These are phyloP conservation scores for Dynastes hyllus DNA, from an alignment of 2,888 invertebrate species.

Conservation along the genomic window DNA sequence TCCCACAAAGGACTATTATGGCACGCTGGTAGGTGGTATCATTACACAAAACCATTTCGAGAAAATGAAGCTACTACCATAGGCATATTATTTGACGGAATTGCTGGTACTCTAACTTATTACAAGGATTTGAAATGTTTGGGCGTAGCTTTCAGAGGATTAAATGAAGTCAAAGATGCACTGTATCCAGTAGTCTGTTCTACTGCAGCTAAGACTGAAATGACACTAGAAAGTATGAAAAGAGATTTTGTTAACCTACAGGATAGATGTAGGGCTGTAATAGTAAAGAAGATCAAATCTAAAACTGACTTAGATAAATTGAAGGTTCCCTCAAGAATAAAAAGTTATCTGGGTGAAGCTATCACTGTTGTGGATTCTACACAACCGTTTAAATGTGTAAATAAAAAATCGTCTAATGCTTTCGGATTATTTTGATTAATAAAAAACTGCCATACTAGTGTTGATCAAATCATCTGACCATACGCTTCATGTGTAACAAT, in stretches of 20 bases:
- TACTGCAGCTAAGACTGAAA: constrained; percentile 84
- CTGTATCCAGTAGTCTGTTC: constrained; percentile 82
- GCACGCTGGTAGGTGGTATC: constrained; percentile 78
- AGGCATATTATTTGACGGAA: constrained; percentile 80
- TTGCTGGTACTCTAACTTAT: constrained; percentile 80
- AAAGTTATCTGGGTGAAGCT: constrained; percentile 75
- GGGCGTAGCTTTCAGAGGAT: constrained; percentile 81
- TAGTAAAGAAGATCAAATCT: constrained; percentile 74
- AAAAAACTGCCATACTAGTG: constrained; percentile 44
- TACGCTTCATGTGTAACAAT: neutral
- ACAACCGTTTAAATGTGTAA: constrained; percentile 66
- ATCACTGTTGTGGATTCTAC: constrained; percentile 67
- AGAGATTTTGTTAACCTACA: constrained; percentile 80
- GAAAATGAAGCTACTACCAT: constrained; percentile 81
- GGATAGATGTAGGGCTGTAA: constrained; percentile 79
- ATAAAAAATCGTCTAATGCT: constrained; percentile 61
- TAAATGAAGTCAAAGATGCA: constrained; percentile 77
- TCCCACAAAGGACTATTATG: constrained; percentile 83
- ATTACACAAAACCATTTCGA: constrained; percentile 80
- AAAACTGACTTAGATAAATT: constrained; percentile 74
- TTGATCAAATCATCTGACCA: constrained; percentile 33
- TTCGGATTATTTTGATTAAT: constrained; percentile 50
- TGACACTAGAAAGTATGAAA: constrained; percentile 76
- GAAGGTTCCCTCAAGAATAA: constrained; percentile 75
- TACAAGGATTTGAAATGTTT: constrained; percentile 81